Percentiles rank a stretch among this genome's conserved stretches.
Evolutionary conservation across 1,140 invertebrate species (phyloP).

Genomic region (Atta cephalotes): DNA sequence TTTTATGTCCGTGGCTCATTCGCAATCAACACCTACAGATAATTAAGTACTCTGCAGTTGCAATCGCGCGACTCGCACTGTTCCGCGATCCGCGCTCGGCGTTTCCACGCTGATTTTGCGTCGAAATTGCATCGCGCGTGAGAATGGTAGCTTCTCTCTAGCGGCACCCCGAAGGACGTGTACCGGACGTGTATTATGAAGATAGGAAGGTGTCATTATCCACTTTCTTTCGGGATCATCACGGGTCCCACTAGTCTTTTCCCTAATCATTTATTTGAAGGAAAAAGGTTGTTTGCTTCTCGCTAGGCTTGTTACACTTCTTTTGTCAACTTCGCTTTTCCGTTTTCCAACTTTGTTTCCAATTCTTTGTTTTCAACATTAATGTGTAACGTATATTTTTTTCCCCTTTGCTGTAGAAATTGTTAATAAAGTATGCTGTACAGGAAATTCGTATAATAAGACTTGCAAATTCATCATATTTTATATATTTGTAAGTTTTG

Average conservation of each 20-base stretch:
- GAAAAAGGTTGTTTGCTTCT: conserved; percentile 27
- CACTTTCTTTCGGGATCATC: conserved; percentile 55
- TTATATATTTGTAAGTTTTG: neutral
- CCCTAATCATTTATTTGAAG: conserved; percentile 36
- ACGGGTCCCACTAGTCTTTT: neutral
- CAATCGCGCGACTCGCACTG: conserved; percentile 7
- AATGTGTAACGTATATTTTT: conserved; percentile 11
- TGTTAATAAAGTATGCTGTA: neutral
- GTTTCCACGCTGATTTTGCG: conserved; percentile 48
- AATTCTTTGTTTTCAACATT: conserved; percentile 15
- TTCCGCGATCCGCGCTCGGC: neutral
- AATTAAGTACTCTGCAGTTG: conserved; percentile 34
- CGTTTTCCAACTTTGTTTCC: conserved; percentile 1
- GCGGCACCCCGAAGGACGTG: conserved; percentile 14
- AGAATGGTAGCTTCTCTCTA: conserved; percentile 54
- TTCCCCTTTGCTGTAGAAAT: neutral
- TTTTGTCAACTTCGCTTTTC: conserved; percentile 31
- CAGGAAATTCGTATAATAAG: neutral
- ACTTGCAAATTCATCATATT: too few relatives aligned
- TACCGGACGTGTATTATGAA: conserved; percentile 64
- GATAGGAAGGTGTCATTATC: conserved; percentile 54
- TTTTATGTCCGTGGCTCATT: neutral
- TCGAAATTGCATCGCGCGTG: conserved; percentile 68
- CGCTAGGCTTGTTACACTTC: neutral
- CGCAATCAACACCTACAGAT: conserved; percentile 25